Conservation (phyloP, 2,113 vertebrate species). For the Mormoops blainvillei region DNA sequence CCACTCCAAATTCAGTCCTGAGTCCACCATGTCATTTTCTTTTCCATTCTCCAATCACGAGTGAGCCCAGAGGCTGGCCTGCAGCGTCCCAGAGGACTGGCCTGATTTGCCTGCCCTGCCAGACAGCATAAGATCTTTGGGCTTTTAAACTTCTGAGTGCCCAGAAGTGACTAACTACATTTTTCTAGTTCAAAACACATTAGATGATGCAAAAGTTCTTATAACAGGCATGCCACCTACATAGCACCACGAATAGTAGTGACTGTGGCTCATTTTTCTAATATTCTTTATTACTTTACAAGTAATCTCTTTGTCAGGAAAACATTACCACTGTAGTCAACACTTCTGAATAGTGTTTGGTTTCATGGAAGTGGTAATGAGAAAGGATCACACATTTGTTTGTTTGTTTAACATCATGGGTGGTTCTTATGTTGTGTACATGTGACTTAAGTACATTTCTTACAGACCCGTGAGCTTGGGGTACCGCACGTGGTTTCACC, state of each 20-base stretch:
- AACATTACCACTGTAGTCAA: background rate
- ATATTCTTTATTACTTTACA: background rate
- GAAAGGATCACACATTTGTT: background rate
- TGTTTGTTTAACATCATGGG: background rate
- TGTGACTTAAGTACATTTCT: background rate
- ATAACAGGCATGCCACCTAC: background rate
- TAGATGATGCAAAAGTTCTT: background rate
- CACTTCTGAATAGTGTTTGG: background rate
- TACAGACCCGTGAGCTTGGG: background rate
- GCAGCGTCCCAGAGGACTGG: background rate
- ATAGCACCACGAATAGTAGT: background rate
- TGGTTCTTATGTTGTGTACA: background rate
- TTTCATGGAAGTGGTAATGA: background rate
- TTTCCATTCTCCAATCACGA: background rate
- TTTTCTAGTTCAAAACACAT: slow-evolving; percentile 21
- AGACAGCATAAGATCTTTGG: background rate
- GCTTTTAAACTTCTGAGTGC: background rate
- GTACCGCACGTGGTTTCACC: background rate
- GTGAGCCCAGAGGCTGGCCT: background rate
- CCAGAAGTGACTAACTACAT: background rate
- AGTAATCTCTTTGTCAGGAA: slow-evolving; percentile 29
- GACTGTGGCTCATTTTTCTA: background rate
- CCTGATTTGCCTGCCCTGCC: background rate
- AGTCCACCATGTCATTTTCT: background rate
- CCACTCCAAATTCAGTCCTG: background rate